Percentiles rank a stretch among this genome's conserved stretches.
Conservation (phyloP, 2,797 vertebrate species). For the Podargus strigoides region DNA sequence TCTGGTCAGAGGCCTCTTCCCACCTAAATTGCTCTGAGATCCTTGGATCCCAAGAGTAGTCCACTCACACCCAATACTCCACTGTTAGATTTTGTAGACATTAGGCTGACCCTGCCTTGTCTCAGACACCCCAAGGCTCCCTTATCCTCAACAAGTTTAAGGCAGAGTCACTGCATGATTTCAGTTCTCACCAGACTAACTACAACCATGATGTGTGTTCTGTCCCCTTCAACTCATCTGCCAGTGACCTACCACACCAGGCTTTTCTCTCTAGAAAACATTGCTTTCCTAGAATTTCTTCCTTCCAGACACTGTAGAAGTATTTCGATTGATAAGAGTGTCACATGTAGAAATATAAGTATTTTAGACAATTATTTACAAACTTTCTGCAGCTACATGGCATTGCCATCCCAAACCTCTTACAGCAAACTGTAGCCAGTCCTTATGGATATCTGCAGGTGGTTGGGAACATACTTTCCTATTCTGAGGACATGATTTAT, state of each 20-base stretch:
- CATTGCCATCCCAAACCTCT: neutral
- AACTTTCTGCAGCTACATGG: neutral
- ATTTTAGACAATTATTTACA: neutral
- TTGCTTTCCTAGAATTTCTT: neutral
- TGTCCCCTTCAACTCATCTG: neutral
- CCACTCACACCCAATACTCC: accelerated
- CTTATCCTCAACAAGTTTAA: neutral
- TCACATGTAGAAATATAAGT: neutral
- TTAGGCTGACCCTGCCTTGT: neutral
- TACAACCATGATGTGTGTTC: neutral
- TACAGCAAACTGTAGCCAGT: neutral
- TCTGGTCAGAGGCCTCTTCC: neutral
- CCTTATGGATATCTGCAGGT: neutral
- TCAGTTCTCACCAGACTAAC: neutral
- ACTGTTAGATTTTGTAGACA: accelerated
- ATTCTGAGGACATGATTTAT: neutral
- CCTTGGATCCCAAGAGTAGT: neutral
- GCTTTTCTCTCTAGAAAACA: neutral
- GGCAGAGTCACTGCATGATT: neutral
- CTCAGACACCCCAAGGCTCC: neutral
- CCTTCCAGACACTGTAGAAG: neutral
- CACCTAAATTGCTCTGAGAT: neutral
- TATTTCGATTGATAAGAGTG: neutral
- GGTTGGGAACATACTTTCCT: neutral
- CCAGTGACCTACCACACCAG: neutral